phyloP scores from a whole-genome alignment of 2,797 vertebrate species.

The Cossypha heuglini region DNA sequence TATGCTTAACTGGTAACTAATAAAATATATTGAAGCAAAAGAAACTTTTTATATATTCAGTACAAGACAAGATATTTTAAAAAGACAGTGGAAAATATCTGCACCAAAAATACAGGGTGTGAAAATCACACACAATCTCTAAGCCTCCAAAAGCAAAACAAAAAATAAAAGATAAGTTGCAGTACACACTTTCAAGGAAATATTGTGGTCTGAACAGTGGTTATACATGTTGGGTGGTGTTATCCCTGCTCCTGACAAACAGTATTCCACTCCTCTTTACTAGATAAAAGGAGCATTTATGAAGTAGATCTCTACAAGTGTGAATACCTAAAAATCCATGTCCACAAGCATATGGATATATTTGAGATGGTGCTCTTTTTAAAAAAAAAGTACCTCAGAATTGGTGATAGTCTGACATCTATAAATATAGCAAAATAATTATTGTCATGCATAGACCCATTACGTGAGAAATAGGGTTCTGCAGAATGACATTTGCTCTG shows the following conservation, averaged over 20 bases:
- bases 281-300: not conserved
- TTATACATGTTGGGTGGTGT: not conserved
- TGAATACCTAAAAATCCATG: not conserved
- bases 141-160: not conserved
- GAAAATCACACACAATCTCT: not conserved
- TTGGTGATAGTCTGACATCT: not conserved
- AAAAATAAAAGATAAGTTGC: not conserved
- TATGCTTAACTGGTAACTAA: not conserved
- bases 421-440: not conserved
- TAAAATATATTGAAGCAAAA: not conserved
- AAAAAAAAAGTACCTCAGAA: not conserved
- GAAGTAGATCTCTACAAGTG: not conserved
- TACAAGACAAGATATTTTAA: not conserved
- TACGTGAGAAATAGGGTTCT: not conserved
- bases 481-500: rapidly evolving
- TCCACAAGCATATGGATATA: not conserved
- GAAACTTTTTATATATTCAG: not conserved
- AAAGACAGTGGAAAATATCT: not conserved
- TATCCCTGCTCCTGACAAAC: not conserved
- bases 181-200: not conserved
- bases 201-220: not conserved
- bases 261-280: not conserved
- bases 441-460: not conserved
- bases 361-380: not conserved
- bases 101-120: not conserved